Base-by-base conservation (phyloP, 1,140 invertebrate genomes). In the Brachionus koreanus region DNA sequence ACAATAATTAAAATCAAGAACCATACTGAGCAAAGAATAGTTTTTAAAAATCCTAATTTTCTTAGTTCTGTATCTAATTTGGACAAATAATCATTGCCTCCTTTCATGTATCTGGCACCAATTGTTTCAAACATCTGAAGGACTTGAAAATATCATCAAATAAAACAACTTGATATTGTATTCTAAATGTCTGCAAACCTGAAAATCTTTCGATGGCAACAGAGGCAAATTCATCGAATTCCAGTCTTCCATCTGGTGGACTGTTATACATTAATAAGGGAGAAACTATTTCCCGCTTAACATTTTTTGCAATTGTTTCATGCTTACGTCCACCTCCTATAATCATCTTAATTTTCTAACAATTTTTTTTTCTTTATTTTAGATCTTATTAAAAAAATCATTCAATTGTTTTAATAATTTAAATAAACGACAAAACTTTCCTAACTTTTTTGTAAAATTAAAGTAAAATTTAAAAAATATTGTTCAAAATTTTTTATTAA, bases 141-240 rank as follows among this genome's bases (percentile, higher is more conserved):
- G 16, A 79, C 76, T 79, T n/a, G 10, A 61, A 46, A 57, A 77
- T 13, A 33, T n/a, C 49, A 0, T 52, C 6, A 19, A 77, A 49
- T 46, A n/a, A 23, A n/a, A 33, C 12, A 5, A 4, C 12, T 49
- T 25, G 29, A 2, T 49, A 52, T 5, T 16, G 52, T 37, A 7
- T 77, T 42, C 52, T 25, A 46, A n/a, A 69, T n/a, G 4, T 2
- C 29, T 49, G 16, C 7, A 57, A 49, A 77, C 75, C 43, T 49
- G 76, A 79, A 65, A 79, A 79, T 10, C 76, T 19, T 43, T 79
- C 76, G 9, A 79, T 61, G 19, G 76, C 76, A 42, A 79, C 33
- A 2, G 76, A 61, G 0, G 76, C 76, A 79, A 79, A 79, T 65
- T 79, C 76, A 42, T 79, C 76, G 13, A 79, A 79, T 65, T 57